phyloP scores from a whole-genome alignment of 2,888 invertebrate species.

The Geotrupes spiniger region DNA sequence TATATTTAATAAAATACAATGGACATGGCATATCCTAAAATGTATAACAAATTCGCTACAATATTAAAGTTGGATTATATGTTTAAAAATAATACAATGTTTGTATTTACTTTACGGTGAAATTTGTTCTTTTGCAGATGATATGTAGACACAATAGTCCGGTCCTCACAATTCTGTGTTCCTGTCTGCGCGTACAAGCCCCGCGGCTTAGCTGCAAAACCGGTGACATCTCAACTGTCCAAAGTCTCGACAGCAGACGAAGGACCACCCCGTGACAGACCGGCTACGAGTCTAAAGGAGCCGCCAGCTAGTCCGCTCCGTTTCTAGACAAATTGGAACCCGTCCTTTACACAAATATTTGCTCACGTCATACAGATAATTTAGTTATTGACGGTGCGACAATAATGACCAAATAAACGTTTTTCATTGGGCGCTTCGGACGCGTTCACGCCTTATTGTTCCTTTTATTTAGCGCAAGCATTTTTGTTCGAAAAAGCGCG shows the following conservation, averaged over 20 bases:
- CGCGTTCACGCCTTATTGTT: conserved; percentile 1
- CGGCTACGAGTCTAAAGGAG: conserved; percentile 15
- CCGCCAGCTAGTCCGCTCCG: conserved; percentile 20
- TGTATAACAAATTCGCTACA: too few species aligned
- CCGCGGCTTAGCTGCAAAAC: conserved; percentile 20
- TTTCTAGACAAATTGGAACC: conserved; percentile 26
- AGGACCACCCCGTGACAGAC: conserved; percentile 31
- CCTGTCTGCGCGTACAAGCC: not conserved
- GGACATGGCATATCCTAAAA: too few species aligned
- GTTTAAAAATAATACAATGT: too few species aligned
- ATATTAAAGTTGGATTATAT: too few species aligned
- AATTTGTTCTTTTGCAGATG: too few species aligned
- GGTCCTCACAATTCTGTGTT: too few species aligned
- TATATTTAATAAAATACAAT: too few species aligned
- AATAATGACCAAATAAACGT: not conserved
- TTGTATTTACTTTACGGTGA: too few species aligned
- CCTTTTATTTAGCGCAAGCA: not conserved
- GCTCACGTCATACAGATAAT: conserved; percentile 21
- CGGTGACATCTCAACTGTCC: conserved; percentile 33
- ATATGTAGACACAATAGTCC: too few species aligned
- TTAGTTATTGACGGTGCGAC: conserved; percentile 6
- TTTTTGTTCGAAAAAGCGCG: not conserved
- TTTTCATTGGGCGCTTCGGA: not conserved
- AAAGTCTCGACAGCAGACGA: conserved; percentile 30
- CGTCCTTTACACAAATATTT: conserved; percentile 7